Evolutionary conservation across 2,888 invertebrate species (phyloP), one percentile per base, ranked within the genome.

Genomic region (Coenonympha arcania): DNA sequence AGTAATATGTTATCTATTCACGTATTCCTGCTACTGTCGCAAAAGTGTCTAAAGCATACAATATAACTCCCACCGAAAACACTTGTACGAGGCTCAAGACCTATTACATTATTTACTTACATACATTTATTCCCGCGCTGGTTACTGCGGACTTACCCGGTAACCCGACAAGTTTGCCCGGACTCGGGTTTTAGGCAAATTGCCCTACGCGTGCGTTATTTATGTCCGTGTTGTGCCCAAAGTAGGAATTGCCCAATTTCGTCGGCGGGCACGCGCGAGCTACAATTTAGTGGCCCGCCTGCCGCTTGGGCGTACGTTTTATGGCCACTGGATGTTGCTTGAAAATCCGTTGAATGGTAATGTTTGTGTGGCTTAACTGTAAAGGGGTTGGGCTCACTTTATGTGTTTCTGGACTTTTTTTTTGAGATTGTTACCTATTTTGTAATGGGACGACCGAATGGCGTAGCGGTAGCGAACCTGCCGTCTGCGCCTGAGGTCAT

Each of bases 161-260:
- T 55, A 53, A 52, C 49, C 24, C 9, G 37, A 46, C 48, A 42
- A 33, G 48, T 49, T 59, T 58, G 48, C 55, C 61, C 63, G 63
- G 63, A 62, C 62, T 64, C 63, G 60, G 75, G 79, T 82, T 81
- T 82, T 81, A 82, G 71, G 71, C 72, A 83, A 84, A 84, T 83
- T 83, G 83, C 77, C 60, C 59, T 54, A 63, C 71, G 68, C 68
- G 66, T 80, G 73, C 78, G 76, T 82, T 84, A 83, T 84, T 82
- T 83, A 83, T 78, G 71, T 62, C 56, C 63, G 20, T 64, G 24
- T 24, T 40, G 26, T 40, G 26, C 15, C 11, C 41, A n/a, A 71
- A 75, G 45, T 80, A 79, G 79, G 82, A 82, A 79, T 79, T 72
- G 73, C 64, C 65, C 74, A 70, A 76, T 82, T 73, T 69, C 64